Base-by-base conservation (phyloP, 2,797 vertebrate species). In the Toxotes lorentzi region DNA sequence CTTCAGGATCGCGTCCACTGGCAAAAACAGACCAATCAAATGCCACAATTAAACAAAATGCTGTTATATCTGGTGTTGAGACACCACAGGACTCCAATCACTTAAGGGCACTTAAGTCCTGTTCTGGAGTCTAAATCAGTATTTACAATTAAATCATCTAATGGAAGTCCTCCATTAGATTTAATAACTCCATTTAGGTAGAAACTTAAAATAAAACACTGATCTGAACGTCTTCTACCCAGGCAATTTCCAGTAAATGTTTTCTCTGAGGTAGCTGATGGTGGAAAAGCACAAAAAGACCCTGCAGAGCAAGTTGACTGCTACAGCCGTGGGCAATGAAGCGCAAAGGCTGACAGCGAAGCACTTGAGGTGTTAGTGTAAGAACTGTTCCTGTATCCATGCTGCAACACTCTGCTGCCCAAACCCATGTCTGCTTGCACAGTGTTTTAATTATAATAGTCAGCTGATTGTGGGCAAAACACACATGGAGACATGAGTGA, bases 231-330 rank as follows among this genome's bases (percentile, higher is more conserved):
- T 70, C 34, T 76, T 57, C 23, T 23, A 51, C 30, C 24, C 7
- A 43, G 47, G 43, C 70, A 79, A 70, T 78, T 78, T 71, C 41
- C 65, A 72, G 67, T 56, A 34, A 48, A 57, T 69, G 57, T 84
- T 88, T 65, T 64, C 73, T 80, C 8, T 30, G 19, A 40, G 51
- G 68, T 41, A 38, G 74, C 43, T 69, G 71, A 84, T 67, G 53
- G 73, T 73, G 62, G 64, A 81, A 73, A 84, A 77, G 45, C 59
- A 80, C 21, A 79, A 75, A 73, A 71, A 35, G 74, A 77, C 16
- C 78, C 76, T 76, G 84, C 78, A 83, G 82, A 84, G 76, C 86
- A 72, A 83, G 79, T 48, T 50, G 77, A 86, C 62, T 85, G 67
- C 62, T 73, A 76, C 76, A 82, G 80, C 83, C 62, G 58, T 11